Base-by-base conservation (phyloP, 2,888 invertebrate genomes). In the Mythimna vitellina region DNA sequence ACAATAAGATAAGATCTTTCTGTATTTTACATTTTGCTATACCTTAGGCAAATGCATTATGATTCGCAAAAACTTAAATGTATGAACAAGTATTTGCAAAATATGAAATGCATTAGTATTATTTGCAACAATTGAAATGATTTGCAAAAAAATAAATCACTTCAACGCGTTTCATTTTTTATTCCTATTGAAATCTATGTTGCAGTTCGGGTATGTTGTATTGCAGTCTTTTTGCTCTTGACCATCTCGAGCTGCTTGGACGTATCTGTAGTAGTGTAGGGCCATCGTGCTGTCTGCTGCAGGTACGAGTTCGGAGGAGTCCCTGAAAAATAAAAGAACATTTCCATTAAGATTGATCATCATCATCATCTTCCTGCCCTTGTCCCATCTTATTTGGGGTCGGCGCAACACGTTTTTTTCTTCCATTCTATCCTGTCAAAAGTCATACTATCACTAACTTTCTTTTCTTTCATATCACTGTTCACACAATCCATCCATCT, bases 191-290 rank as follows among this genome's bases (percentile, higher is more conserved):
- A 97, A 98, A 86, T 97, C 97, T 68, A 97, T 96, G 68, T 96
- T 96, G 92, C 98, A 98, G 69, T 97, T 92, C 1, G 98, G 97
- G 92, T 98, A 98, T 2, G 97, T 89, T 78, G 95, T 89, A 2
- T 97, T 86, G 86, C 98, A 98, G 89, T 98, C 98, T 81, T 97
- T 97, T 85, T 97, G 97, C 83, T 98, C 98, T 90, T 98, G 98
- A 0, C 98, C 98, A 86, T 98, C 97, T 85, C 98, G 97, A 0
- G 98, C 98, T 0, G 98, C 98, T 89, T 97, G 97, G 7, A 98
- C 97, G 87, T 98, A 98, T 87, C 97, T 96, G 93, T 98, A 98
- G 93, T 98, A 98, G 73, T 97, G 96, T 38, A 97, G 92, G 29
- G 98, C 98, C 73, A 97, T 97, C 81, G 96, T 96, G 92, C 98